These are phyloP conservation scores for Ypsolopha scabrella DNA, from an alignment of 2,888 invertebrate genomes.

Conservation along the genomic window DNA sequence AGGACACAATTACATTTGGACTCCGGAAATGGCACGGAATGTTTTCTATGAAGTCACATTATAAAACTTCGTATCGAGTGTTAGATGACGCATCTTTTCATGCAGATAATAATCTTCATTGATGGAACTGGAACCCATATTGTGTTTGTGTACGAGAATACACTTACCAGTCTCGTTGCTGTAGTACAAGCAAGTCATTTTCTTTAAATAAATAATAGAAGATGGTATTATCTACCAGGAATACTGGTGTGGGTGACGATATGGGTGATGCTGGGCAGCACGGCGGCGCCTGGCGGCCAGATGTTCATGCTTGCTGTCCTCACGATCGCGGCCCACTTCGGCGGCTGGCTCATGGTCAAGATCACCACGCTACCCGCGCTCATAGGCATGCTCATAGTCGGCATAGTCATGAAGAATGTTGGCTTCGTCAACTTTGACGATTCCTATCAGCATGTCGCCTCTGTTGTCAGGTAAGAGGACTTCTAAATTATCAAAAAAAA, in stretches of 20 bases:
- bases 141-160: too few relatives aligned
- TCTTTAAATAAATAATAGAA: not conserved
- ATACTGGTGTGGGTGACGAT: conserved; percentile 81
- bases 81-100: too few relatives aligned
- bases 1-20: too few relatives aligned
- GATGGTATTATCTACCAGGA: conserved; percentile 39
- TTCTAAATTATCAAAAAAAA: too few relatives aligned
- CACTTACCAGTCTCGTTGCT: too few relatives aligned
- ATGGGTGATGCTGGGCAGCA: conserved; percentile 80
- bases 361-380: conserved; percentile 85
- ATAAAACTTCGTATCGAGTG: too few relatives aligned
- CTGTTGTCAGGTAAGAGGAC: conserved; percentile 74
- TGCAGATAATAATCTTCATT: too few relatives aligned
- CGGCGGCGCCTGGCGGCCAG: conserved; percentile 87
- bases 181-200: not conserved
- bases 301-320: conserved; percentile 82
- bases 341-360: conserved; percentile 82
- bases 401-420: conserved; percentile 78
- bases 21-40: too few relatives aligned
- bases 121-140: too few relatives aligned
- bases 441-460: conserved; percentile 74
- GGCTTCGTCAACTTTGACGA: conserved; percentile 79
- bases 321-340: conserved; percentile 82
- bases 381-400: conserved; percentile 89
- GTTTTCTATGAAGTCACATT: too few relatives aligned